Evolutionary conservation across 30 jellyfish, hydroid and myxozoan species (phyloP), one percentile per base, ranked within the genome.

Genomic region (Phacellophora camtschatica): DNA sequence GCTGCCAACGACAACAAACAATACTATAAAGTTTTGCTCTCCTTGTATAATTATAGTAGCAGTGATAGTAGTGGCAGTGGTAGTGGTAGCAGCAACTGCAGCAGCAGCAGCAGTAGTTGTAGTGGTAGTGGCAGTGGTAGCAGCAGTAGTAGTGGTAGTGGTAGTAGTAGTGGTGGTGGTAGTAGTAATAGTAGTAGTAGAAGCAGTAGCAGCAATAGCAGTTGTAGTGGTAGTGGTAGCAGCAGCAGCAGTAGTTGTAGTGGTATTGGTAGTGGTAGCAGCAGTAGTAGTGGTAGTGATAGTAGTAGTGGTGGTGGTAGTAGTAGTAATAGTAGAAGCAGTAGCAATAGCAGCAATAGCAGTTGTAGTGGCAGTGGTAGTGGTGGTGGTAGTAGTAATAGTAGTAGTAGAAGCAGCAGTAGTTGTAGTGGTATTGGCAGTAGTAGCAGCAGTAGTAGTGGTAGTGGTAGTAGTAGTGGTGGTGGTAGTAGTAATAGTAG

Each of bases 41-140:
- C n/a, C n/a, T n/a, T n/a, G n/a, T n/a, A n/a, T 54, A 61, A 16
- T n/a, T 27, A 20, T 33, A 41, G 80, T 65, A 65, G 62, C 6
- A 65, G 42, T 57, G 27, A 66, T 67, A 12, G 23, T 67, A 34
- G 82, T 67, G 42, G 20, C 42, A 27, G 65, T 39, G 42, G 82
- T 34, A 67, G 82, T 41, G 25, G 82, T 67, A 67, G 82, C 12
- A 67, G 66, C 42, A 67, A 66, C 42, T 35, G 66, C 42, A 67
- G 82, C 42, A 34, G 37, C n/a, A 67, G 82, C 42, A 67, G 82
- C 12, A 67, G 66, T 39, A 67, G 65, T 34, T 35, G 82, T 39
- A 67, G 66, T 67, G 42, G 82, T 41, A 67, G 82, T 41, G 42
- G 82, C 42, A 67, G 82, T 67, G 25, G 82, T 67, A 18, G 82